Evolutionary conservation across 2,113 vertebrate genomes (phyloP).

Genomic region (Sebastes fasciatus): DNA sequence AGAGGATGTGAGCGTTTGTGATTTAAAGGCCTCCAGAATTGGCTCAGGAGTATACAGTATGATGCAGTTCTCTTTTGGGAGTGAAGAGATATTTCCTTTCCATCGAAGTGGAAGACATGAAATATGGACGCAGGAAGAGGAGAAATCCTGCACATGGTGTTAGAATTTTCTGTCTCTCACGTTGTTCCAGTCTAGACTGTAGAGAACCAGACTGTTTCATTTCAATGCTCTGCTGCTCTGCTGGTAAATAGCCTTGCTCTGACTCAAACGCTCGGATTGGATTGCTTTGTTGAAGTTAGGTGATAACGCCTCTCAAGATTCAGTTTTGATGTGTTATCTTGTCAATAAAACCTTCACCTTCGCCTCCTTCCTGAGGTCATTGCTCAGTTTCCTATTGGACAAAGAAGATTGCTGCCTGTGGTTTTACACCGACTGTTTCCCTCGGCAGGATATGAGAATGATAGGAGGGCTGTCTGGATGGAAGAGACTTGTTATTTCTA

Average conservation of each 20-base stretch:
- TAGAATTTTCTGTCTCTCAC: constrained; percentile 50
- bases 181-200: constrained; percentile 48
- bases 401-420: neutral
- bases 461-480: constrained; percentile 2
- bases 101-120: constrained; percentile 31
- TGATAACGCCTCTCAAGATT: constrained; percentile 10
- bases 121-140: constrained; percentile 21
- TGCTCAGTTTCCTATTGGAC: constrained; percentile 5
- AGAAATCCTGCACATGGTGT: constrained; percentile 43
- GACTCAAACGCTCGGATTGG: constrained; percentile 2
- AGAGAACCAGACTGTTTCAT: constrained; percentile 14
- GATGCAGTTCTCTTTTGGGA: constrained; percentile 47
- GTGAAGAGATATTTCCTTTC: constrained; percentile 52
- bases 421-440: constrained; percentile 7
- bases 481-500: constrained; percentile 9
- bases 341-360: constrained; percentile 27
- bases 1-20: constrained; percentile 26
- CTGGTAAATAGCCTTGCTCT: constrained; percentile 12
- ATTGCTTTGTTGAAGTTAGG: constrained; percentile 4
- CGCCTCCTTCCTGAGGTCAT: constrained; percentile 13
- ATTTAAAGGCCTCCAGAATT: constrained; percentile 54
- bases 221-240: constrained; percentile 5
- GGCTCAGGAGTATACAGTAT: constrained; percentile 16
- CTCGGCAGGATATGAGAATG: neutral
- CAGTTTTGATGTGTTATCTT: neutral